Conservation (phyloP, 1,140 invertebrate species). For the Drosophila tani region DNA sequence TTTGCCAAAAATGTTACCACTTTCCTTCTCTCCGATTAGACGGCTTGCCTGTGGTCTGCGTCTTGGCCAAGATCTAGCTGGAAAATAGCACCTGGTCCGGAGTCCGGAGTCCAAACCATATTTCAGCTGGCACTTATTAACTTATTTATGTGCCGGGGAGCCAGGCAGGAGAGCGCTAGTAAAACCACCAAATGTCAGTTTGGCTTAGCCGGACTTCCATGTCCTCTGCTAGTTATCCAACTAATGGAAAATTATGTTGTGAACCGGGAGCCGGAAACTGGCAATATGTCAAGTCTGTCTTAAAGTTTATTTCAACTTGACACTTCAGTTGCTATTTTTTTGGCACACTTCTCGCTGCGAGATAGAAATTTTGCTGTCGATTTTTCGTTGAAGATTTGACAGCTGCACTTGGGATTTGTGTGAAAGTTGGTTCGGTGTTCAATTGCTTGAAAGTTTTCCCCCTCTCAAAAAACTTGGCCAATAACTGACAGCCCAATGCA, state of each 20-base stretch:
- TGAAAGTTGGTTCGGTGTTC: slow-evolving; percentile 37
- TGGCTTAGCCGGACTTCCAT: slow-evolving; percentile 8
- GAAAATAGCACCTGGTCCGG: slow-evolving; percentile 3
- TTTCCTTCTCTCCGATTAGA: slow-evolving; percentile 15
- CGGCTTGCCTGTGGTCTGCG: slow-evolving; percentile 10
- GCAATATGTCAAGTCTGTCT: slow-evolving; percentile 53
- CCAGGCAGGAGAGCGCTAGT: slow-evolving; percentile 22
- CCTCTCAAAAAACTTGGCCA: slow-evolving; percentile 33
- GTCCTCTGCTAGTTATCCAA: slow-evolving; percentile 42
- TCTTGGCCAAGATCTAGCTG: not conserved
- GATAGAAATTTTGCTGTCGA: slow-evolving; percentile 35
- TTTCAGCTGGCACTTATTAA: slow-evolving; percentile 58
- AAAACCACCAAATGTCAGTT: slow-evolving; percentile 34
- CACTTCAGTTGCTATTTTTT: slow-evolving; percentile 18
- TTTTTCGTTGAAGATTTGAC: slow-evolving; percentile 42
- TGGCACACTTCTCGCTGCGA: not conserved
- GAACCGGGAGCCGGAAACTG: slow-evolving; percentile 28
- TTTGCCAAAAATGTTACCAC: not conserved
- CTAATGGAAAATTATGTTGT: slow-evolving; percentile 73
- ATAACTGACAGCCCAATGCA: slow-evolving; percentile 33
- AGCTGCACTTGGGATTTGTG: slow-evolving; percentile 46
- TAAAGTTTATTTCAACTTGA: slow-evolving; percentile 55
- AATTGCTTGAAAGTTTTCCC: slow-evolving; percentile 52
- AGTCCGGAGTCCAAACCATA: slow-evolving; percentile 8
- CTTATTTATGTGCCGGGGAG: slow-evolving; percentile 61